Percentiles rank a stretch among this genome's conserved stretches.
phyloP scores from a whole-genome alignment of 2,888 invertebrate genomes.

The Tachina grossa region DNA sequence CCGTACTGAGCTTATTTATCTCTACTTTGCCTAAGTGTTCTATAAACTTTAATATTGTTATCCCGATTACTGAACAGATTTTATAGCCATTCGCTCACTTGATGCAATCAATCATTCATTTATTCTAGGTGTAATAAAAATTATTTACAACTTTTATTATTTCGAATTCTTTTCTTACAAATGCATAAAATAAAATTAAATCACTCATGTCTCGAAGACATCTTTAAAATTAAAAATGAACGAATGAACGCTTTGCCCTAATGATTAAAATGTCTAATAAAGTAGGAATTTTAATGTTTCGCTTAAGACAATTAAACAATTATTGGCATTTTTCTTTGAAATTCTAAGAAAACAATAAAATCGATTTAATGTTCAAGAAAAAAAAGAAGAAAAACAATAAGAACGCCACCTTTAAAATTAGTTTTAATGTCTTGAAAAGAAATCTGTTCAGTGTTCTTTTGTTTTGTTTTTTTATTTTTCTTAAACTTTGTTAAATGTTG shows the following conservation, averaged over 20 bases:
- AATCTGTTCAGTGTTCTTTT: neutral
- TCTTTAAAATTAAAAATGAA: too few relatives aligned
- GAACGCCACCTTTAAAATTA: constrained; percentile 21
- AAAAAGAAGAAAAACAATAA: constrained; percentile 3
- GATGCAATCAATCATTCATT: too few relatives aligned
- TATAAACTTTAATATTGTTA: too few relatives aligned
- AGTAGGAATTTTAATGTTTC: neutral
- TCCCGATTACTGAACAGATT: too few relatives aligned
- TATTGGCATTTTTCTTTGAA: constrained; percentile 1
- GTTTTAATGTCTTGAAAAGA: constrained; percentile 28
- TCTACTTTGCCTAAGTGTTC: too few relatives aligned
- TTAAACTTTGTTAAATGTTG: constrained; percentile 12
- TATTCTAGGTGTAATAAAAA: too few relatives aligned
- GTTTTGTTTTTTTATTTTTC: neutral
- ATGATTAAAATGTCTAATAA: neutral
- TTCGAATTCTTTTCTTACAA: too few relatives aligned
- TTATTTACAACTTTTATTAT: too few relatives aligned
- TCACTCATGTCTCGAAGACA: too few relatives aligned
- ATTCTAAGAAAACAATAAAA: constrained; percentile 47
- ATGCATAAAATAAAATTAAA: too few relatives aligned
- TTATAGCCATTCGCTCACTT: too few relatives aligned
- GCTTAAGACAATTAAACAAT: constrained; percentile 24
- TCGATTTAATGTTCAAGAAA: constrained; percentile 14
- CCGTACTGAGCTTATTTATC: too few relatives aligned
- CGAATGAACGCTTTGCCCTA: neutral